Evolutionary conservation across 35 echinoderm and acorn worm genomes (phyloP), one percentile per base, ranked within the genome.

Genomic region (Ophioderma brevispina): DNA sequence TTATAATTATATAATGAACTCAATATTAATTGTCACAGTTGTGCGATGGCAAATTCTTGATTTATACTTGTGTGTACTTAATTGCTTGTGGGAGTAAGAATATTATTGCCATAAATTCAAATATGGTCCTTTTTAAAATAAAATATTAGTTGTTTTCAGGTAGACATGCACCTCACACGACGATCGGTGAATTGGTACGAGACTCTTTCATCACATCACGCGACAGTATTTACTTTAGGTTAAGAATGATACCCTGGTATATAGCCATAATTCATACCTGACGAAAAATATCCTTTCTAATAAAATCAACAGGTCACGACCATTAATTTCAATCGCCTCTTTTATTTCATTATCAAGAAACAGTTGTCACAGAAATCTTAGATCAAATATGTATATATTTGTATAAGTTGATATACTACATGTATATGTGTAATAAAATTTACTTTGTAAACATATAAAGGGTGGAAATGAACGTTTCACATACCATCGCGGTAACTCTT

Each of bases 361-460:
- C 59, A 70, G 59, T 70, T 70, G 59, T 70, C 59, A 70, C 10
- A 70, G 23, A 3, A 25, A 70, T 70, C n/a, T 70, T 2, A 25
- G n/a, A 25, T 70, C 28, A 70, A 3, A 70, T 70, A 70, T 70
- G 59, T 70, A 46, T 46, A 46, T 46, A 70, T 70, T 70, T 70
- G 59, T 70, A 70, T 70, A 70, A 70, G 28, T 25, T 70, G 59
- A 70, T 70, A 70, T 70, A 70, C 28, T 70, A 70, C 59, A 70
- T n/a, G n/a, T n/a, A n/a, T n/a, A n/a, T n/a, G 17, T 70, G 59
- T 70, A 70, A n/a, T 70, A 70, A 70, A 30, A 46, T 46, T 4
- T 8, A 46, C 41, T 46, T 8, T 46, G 41, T 46, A 46, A 46
- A 46, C 41, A 46, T 4, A 46, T 17, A 46, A 17, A 8, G 17